These are phyloP conservation scores for Dynastes maya DNA, from an alignment of 2,888 invertebrate genomes.

Conservation along the genomic window DNA sequence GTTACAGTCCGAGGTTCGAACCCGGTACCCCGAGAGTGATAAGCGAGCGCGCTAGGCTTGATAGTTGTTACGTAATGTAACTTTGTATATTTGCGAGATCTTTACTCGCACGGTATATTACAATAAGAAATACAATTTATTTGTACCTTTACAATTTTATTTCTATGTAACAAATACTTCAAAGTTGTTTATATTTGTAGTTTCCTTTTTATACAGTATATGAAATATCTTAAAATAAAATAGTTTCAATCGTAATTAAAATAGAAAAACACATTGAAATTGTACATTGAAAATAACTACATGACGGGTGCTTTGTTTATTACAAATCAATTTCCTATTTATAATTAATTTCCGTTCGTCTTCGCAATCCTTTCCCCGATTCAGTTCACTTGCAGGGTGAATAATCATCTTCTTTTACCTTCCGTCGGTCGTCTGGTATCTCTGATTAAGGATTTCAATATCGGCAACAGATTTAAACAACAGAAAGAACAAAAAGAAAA, in stretches of 20 bases:
- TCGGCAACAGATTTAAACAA: slow-evolving; percentile 1
- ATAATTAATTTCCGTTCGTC: slow-evolving; percentile 19
- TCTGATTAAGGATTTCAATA: slow-evolving; percentile 65
- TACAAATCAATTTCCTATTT: slow-evolving; percentile 36
- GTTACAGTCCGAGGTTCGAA: no score
- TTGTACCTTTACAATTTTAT: slow-evolving; percentile 35
- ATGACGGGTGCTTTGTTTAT: slow-evolving; percentile 35
- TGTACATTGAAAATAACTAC: slow-evolving; percentile 51
- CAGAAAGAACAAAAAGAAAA: slow-evolving; percentile 24
- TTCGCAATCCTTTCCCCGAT: not conserved
- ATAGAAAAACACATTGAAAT: slow-evolving; percentile 48
- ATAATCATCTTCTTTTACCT: slow-evolving; percentile 69
- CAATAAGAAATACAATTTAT: no score
- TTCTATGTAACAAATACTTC: slow-evolving; percentile 49
- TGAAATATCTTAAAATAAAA: slow-evolving; percentile 49
- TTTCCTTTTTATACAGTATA: slow-evolving; percentile 40
- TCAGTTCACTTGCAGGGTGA: slow-evolving; percentile 31
- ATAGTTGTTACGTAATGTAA: no score
- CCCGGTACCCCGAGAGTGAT: no score
- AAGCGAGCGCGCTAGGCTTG: no score
- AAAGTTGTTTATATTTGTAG: slow-evolving; percentile 9
- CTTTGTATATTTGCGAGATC: no score
- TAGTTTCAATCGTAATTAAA: slow-evolving; percentile 41
- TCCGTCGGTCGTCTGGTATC: slow-evolving; percentile 70
- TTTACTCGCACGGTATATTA: no score